phyloP scores from a whole-genome alignment of 2,888 invertebrate species.

The Seira musarum region DNA sequence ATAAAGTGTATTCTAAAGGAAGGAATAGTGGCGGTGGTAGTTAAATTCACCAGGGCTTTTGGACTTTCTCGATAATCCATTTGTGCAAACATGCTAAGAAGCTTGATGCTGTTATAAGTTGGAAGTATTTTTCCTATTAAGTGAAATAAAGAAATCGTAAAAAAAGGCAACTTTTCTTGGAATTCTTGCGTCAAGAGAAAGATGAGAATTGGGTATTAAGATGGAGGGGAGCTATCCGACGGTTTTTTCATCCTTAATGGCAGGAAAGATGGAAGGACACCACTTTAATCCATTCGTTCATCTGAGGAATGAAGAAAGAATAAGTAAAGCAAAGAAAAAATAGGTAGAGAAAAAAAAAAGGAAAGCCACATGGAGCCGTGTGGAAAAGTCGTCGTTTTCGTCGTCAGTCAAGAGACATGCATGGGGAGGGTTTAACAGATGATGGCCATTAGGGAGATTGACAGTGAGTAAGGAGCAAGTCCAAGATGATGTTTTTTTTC shows the following conservation, averaged over 20 bases:
- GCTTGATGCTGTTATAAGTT: too few relatives aligned
- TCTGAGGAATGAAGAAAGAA: not conserved
- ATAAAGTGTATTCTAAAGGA: too few relatives aligned
- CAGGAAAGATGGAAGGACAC: conserved; percentile 46
- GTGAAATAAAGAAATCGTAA: too few relatives aligned
- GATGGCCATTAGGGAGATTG: conserved; percentile 63
- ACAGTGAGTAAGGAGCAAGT: conserved; percentile 63
- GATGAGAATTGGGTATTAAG: conserved; percentile 8
- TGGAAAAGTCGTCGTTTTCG: conserved; percentile 24
- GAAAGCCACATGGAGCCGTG: conserved; percentile 26
- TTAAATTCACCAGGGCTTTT: too few relatives aligned
- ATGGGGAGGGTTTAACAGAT: conserved; percentile 62
- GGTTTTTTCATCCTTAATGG: conserved; percentile 18
- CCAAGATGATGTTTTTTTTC: conserved; percentile 56
- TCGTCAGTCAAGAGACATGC: conserved; percentile 52
- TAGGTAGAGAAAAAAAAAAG: not conserved
- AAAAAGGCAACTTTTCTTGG: too few relatives aligned
- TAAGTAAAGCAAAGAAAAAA: not conserved
- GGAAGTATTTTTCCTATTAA: too few relatives aligned
- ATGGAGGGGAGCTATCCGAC: conserved; percentile 12
- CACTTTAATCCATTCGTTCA: conserved; percentile 31
- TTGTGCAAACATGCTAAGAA: too few relatives aligned
- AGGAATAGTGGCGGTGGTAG: too few relatives aligned
- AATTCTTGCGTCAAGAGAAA: not conserved
- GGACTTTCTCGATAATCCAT: too few relatives aligned